Evolutionary conservation across 2,888 invertebrate species (phyloP).

Genomic region (Mellilla xanthometata): DNA sequence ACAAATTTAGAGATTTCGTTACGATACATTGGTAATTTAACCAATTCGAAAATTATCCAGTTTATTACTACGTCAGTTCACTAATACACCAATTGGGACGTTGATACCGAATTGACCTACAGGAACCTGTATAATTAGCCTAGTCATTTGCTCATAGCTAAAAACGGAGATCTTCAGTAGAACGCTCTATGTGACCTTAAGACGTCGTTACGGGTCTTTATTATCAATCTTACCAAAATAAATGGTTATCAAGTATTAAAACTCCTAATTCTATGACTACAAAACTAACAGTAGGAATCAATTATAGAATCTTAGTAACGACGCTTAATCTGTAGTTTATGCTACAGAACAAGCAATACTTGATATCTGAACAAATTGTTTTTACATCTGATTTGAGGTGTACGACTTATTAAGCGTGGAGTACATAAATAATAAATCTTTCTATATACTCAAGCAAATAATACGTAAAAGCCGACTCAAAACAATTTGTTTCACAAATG

Average conservation of each 20-base stretch:
- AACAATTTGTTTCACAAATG: constrained; percentile 5
- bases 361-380: too few species aligned
- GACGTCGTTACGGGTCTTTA: too few species aligned
- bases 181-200: neutral
- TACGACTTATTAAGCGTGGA: constrained; percentile 5
- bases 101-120: constrained; percentile 63
- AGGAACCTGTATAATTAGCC: constrained; percentile 64
- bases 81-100: constrained; percentile 36
- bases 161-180: constrained; percentile 4
- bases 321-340: too few species aligned
- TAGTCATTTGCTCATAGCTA: constrained; percentile 42
- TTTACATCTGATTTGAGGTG: neutral
- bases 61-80: constrained; percentile 1
- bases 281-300: too few species aligned
- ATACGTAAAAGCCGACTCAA: constrained; percentile 4
- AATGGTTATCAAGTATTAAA: too few species aligned
- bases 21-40: neutral
- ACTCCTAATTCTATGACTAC: too few species aligned
- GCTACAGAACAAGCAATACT: too few species aligned
- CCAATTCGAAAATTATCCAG: neutral
- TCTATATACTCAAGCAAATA: constrained; percentile 6
- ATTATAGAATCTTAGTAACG: too few species aligned
- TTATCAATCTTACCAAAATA: too few species aligned
- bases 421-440: constrained; percentile 8
- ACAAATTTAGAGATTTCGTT: too few species aligned